Conservation (phyloP, 2,888 invertebrate genomes). For the Orthonevra nobilis region DNA sequence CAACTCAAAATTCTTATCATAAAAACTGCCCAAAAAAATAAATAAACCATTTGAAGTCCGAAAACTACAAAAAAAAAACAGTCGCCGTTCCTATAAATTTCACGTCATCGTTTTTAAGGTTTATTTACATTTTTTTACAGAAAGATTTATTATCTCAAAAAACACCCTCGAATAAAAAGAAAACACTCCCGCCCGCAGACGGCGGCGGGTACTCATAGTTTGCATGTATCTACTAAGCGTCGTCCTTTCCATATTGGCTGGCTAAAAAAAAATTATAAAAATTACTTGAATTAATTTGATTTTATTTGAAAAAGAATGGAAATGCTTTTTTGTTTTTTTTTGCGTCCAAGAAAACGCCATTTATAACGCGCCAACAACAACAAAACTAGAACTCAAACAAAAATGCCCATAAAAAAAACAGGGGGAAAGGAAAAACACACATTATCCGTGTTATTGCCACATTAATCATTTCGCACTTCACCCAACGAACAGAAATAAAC, state of each 20-base stretch:
- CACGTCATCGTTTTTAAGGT: constrained; percentile 12
- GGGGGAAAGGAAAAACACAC: constrained; percentile 68
- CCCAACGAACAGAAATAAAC: constrained; percentile 60
- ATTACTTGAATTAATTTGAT: constrained; percentile 60
- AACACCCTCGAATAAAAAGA: constrained; percentile 1
- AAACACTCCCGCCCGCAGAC: constrained; percentile 18
- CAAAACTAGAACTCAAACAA: too few species aligned
- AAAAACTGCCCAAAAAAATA: constrained; percentile 34
- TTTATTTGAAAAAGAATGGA: constrained; percentile 54
- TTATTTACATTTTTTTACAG: constrained; percentile 52
- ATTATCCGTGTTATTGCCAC: constrained; percentile 70
- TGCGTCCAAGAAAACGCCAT: constrained; percentile 53
- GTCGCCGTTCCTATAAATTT: constrained; percentile 52
- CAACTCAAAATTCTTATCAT: constrained; percentile 27
- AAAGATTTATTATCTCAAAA: constrained; percentile 49
- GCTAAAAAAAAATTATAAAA: constrained; percentile 71
- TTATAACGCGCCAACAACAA: constrained; percentile 49
- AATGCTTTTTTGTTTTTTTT: constrained; percentile 21
- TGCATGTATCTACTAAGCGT: too few species aligned
- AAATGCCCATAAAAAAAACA: too few species aligned
- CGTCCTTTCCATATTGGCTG: constrained; percentile 71
- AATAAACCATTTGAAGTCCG: too few species aligned
- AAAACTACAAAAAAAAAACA: constrained; percentile 30
- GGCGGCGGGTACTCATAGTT: too few species aligned
- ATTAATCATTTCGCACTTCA: constrained; percentile 70